Conservation (phyloP, 64 coral and sea anemone species). For the Hydrozoanthus tunicans region DNA sequence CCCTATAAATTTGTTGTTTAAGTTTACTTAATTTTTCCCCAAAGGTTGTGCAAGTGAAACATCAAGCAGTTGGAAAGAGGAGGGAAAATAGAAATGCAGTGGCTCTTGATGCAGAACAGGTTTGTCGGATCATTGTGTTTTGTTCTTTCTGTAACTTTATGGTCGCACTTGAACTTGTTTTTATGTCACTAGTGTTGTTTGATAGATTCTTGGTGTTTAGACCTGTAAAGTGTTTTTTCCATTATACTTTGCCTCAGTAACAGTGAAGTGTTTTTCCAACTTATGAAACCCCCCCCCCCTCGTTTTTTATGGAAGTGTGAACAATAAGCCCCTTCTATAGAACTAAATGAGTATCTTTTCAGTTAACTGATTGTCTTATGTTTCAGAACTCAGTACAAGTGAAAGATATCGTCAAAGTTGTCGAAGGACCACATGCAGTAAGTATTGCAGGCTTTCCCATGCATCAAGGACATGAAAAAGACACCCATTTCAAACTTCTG, state of each 20-base stretch:
- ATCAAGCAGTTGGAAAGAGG: slow-evolving; percentile 92
- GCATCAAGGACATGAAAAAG: neutral
- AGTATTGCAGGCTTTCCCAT: slow-evolving; percentile 9
- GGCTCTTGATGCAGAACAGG: slow-evolving; percentile 97
- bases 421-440: slow-evolving; percentile 93
- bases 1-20: neutral
- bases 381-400: slow-evolving; percentile 95
- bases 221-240: too few relatives aligned
- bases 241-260: too few relatives aligned
- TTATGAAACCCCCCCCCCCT: too few relatives aligned
- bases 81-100: slow-evolving; percentile 97
- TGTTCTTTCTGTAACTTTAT: too few relatives aligned
- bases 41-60: slow-evolving; percentile 91
- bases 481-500: neutral
- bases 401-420: slow-evolving; percentile 91
- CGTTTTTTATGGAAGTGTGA: too few relatives aligned
- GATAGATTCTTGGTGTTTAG: too few relatives aligned
- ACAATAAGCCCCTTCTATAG: too few relatives aligned
- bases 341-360: neutral
- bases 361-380: neutral
- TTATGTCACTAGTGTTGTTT: too few relatives aligned
- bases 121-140: neutral
- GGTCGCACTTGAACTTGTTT: too few relatives aligned
- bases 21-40: neutral
- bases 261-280: too few relatives aligned